Base-by-base conservation (phyloP, 2,113 vertebrate species). In the Colistium nudipinnis region DNA sequence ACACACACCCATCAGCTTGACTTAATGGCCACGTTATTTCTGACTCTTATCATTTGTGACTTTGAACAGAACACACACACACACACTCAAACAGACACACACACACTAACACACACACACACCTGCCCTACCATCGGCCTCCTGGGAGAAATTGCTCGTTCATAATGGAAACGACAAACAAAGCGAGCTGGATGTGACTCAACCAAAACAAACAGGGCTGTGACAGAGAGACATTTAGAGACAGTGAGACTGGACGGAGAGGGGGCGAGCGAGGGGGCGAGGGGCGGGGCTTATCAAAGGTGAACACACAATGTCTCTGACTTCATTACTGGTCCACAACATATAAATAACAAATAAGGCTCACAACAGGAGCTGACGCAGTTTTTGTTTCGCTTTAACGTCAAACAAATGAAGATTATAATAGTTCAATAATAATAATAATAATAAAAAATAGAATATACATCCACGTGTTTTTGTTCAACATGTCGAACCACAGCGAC, bases 121-220 rank as follows among this genome's bases (percentile, higher is more conserved):
- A 47, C 20, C 3, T 12, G 11, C 10, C 14, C 25, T 5, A 31
- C 43, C 19, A 7, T 45, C 38, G 27, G 5, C 49, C 70, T 62
- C 20, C 9, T 2, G 28, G 35, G 59, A 47, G 67, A 78, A 73
- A 82, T 83, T 69, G 72, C 69, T 79, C 33, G 65, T 85, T 85
- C 72, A 80, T 70, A 86, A 77, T 83, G 75, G 80, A 61, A 85
- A 77, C n/a, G 38, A 61, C 55, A 82, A 84, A 87, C 67, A 80
- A 81, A 81, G 57, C 68, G 64, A 55, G 48, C 60, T 62, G 55
- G 51, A 85, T n/a, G 54, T 3, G 66, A 82, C 60, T 79, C 82
- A 47, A 62, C 65, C 66, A 63, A 70, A 85, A 69, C 72, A 73
- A 66, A 76, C 70, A 63, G 64, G 1, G 30, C 19, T 6, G 53